Conservation (phyloP, 2,888 invertebrate genomes). For the Himalopsyche anomala region DNA sequence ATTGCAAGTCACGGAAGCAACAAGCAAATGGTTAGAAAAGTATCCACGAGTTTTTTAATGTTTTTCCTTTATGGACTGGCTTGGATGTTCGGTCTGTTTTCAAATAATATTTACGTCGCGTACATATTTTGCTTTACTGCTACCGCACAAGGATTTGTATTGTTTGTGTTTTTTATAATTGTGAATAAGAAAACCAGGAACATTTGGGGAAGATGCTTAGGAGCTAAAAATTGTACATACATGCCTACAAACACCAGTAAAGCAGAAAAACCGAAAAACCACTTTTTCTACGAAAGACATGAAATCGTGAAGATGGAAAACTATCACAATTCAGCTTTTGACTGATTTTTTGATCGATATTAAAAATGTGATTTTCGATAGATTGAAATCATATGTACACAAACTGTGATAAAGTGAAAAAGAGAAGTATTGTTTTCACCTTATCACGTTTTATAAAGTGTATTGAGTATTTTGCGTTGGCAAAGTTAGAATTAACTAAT, state of each 20-base stretch:
- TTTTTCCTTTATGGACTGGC: constrained; percentile 80
- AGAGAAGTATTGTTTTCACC: too few species aligned
- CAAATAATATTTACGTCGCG: constrained; percentile 73
- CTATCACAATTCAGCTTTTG: too few species aligned
- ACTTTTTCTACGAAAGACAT: too few species aligned
- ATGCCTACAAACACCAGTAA: constrained; percentile 70
- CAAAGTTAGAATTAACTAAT: too few species aligned
- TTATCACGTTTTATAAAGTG: too few species aligned
- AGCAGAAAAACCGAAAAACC: constrained; percentile 48
- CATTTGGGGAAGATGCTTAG: constrained; percentile 76
- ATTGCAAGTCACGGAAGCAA: constrained; percentile 75
- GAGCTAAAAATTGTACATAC: constrained; percentile 74
- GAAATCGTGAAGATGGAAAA: too few species aligned
- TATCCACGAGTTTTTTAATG: constrained; percentile 78
- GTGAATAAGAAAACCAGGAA: constrained; percentile 78
- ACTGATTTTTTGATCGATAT: too few species aligned
- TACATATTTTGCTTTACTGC: constrained; percentile 78
- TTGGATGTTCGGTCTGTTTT: constrained; percentile 78
- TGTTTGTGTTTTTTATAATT: constrained; percentile 79
- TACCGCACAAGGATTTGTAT: constrained; percentile 78
- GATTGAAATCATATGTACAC: too few species aligned
- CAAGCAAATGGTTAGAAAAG: constrained; percentile 75
- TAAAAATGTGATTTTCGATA: too few species aligned
- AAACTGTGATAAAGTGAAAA: too few species aligned
- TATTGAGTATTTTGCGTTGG: too few species aligned